Evolutionary conservation across 2,113 vertebrate species (phyloP).

Genomic region (Ursus arctos): DNA sequence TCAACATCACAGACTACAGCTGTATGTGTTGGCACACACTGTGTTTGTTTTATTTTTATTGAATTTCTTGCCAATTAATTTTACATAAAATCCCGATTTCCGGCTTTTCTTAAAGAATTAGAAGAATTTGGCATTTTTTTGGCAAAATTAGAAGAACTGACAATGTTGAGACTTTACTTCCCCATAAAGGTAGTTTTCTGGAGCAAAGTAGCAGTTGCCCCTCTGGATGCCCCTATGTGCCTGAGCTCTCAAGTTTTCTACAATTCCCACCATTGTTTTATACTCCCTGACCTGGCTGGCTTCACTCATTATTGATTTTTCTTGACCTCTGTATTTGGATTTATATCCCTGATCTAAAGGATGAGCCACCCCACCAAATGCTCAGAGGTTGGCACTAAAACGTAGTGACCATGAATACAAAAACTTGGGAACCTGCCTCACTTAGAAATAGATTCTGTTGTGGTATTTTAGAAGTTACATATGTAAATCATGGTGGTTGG

Average conservation of each 20-base stretch:
- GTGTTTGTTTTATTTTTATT: not conserved
- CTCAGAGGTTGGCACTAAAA: not conserved
- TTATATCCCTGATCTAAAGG: not conserved
- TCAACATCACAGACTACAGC: not conserved
- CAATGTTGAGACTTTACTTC: not conserved
- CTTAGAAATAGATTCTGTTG: not conserved
- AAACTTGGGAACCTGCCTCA: not conserved
- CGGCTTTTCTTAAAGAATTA: not conserved
- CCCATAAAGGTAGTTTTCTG: not conserved
- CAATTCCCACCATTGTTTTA: rapidly evolving
- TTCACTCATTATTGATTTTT: not conserved
- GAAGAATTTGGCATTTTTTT: not conserved
- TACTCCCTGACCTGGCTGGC: no score
- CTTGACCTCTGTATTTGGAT: not conserved
- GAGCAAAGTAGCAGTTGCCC: not conserved
- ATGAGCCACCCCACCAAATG: not conserved
- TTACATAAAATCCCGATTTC: not conserved
- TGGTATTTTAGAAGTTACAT: not conserved
- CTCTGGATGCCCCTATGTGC: not conserved
- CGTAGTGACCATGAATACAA: not conserved
- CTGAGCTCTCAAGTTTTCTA: not conserved
- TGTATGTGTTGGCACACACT: not conserved
- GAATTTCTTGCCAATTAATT: not conserved
- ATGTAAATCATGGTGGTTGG: not conserved
- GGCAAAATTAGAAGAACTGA: not conserved